phyloP scores from a whole-genome alignment of 1,140 invertebrate species.

The Dysdera silvatica region DNA sequence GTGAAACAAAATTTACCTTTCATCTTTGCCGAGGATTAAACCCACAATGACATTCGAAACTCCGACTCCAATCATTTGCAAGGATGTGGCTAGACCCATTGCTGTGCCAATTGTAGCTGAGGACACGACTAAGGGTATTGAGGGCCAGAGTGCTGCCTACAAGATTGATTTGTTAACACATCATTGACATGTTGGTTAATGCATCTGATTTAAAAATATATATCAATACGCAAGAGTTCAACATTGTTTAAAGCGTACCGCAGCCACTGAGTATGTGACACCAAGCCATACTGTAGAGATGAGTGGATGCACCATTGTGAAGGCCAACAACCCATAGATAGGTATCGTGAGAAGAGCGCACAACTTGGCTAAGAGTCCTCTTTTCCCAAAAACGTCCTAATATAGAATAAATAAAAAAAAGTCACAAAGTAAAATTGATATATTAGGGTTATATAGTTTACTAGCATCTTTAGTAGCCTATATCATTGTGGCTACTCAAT shows the following conservation, averaged over 20 bases:
- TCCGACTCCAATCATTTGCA: slow-evolving; percentile 48
- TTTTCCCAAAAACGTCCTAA: slow-evolving; percentile 45
- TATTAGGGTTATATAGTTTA: too few relatives aligned
- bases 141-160: slow-evolving; percentile 47
- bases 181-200: too few relatives aligned
- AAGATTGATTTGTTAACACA: too few relatives aligned
- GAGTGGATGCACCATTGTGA: slow-evolving; percentile 41
- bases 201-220: too few relatives aligned
- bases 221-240: too few relatives aligned
- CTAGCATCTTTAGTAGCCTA: too few relatives aligned
- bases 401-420: slow-evolving; percentile 19
- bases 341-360: slow-evolving; percentile 44
- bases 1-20: slow-evolving; percentile 16
- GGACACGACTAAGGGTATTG: slow-evolving; percentile 45
- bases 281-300: slow-evolving; percentile 45
- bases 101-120: slow-evolving; percentile 45
- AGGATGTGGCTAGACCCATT: slow-evolving; percentile 45
- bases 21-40: slow-evolving; percentile 39
- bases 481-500: too few relatives aligned
- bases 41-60: slow-evolving; percentile 46
- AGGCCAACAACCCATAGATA: slow-evolving; percentile 45
- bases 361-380: slow-evolving; percentile 40
- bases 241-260: slow-evolving; percentile 45
- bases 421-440: neutral
- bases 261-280: slow-evolving; percentile 46